A percentile compares a stretch with the other conserved stretches of the same genome.
These are phyloP conservation scores for Patiria pectinifera DNA, from an alignment of 53 echinoderm and acorn worm genomes.

Conservation along the genomic window DNA sequence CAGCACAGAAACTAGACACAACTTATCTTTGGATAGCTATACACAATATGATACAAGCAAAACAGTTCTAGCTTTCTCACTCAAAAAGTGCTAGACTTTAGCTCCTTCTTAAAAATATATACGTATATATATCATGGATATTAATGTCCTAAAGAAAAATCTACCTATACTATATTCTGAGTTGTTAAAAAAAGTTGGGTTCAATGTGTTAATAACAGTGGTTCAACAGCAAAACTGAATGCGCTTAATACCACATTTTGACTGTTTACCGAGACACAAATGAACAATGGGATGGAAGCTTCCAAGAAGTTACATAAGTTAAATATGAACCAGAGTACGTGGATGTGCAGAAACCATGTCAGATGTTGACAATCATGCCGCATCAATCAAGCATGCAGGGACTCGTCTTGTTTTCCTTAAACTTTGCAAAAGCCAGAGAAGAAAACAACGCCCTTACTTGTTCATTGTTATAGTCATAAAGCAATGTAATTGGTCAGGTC, in stretches of 20 bases:
- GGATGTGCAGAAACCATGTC: too few species aligned
- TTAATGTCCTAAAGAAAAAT: background rate
- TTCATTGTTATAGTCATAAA: background rate
- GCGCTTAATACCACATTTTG: too few species aligned
- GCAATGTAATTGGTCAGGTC: background rate
- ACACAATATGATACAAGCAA: slow-evolving; percentile 15
- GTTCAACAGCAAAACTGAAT: background rate
- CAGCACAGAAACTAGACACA: slow-evolving; percentile 11
- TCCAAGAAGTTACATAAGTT: background rate
- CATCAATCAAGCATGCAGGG: background rate
- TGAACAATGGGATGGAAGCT: background rate
- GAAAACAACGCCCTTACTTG: background rate
- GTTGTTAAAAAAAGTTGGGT: background rate
- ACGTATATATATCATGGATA: background rate
- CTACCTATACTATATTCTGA: background rate
- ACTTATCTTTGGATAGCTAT: slow-evolving; percentile 16
- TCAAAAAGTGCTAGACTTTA: background rate
- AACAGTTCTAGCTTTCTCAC: background rate
- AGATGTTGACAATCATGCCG: too few species aligned
- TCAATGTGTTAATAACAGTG: background rate
- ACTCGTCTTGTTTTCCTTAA: background rate
- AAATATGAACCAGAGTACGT: background rate
- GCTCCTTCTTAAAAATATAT: background rate
- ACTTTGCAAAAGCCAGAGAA: background rate
- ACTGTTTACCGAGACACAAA: background rate